These are phyloP conservation scores for Petrocephalus zakoni DNA, from an alignment of 2,113 vertebrate genomes.

Conservation along the genomic window DNA sequence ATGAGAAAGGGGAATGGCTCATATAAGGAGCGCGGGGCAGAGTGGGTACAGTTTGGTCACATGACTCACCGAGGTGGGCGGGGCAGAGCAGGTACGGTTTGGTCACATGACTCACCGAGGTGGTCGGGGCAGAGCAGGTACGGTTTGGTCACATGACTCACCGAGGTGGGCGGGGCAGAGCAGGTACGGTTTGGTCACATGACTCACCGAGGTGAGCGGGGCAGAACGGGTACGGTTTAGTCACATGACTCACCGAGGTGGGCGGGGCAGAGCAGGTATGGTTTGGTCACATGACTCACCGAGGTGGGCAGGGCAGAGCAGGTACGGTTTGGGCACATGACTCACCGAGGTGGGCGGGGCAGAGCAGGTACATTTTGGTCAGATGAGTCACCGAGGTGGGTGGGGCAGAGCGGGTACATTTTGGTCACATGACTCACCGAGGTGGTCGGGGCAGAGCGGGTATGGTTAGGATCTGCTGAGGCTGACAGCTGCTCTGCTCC, in stretches of 20 bases:
- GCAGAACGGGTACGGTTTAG: not conserved
- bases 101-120: not conserved
- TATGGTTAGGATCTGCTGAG: not conserved
- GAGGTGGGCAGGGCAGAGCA: not conserved
- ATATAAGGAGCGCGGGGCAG: not conserved
- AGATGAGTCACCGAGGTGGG: not conserved
- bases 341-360: not conserved
- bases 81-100: not conserved
- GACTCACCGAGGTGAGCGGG: not conserved
- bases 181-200: not conserved
- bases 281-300: not conserved
- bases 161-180: not conserved
- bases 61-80: not conserved
- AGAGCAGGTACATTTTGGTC: not conserved
- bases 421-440: not conserved
- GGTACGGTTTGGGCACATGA: not conserved
- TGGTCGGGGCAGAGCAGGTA: not conserved
- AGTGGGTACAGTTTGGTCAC: not conserved
- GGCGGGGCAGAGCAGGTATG: not conserved
- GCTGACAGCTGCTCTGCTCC: not conserved
- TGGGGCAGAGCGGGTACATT: not conserved
- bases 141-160: not conserved
- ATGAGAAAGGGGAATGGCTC: not conserved
- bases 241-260: not conserved
- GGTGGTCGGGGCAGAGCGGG: not conserved